Conservation (phyloP, 1,140 invertebrate species). For the Calephelis virginiensis region DNA sequence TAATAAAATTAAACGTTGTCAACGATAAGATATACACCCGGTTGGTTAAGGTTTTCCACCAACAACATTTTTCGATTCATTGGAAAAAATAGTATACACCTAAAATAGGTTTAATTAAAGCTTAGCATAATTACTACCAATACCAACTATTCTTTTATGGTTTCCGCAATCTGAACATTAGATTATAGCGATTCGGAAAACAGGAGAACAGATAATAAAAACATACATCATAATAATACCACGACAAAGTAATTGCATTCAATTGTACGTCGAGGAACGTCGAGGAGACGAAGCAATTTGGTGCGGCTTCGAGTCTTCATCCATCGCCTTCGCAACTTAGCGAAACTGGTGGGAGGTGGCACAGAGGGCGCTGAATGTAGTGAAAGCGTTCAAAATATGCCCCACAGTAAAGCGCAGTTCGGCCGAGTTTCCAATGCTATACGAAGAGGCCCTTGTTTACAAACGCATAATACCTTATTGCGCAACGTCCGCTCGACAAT, state of each 20-base stretch:
- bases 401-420: constrained; percentile 50
- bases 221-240: constrained; percentile 18
- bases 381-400: constrained; percentile 71
- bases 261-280: constrained; percentile 23
- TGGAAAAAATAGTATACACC: no score
- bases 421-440: constrained; percentile 39
- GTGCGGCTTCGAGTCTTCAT: constrained; percentile 31
- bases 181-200: background rate
- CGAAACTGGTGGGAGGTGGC: constrained; percentile 27
- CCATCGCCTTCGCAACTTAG: constrained; percentile 37
- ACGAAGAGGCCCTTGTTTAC: constrained; percentile 44
- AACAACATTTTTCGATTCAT: no score
- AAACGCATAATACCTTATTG: constrained; percentile 41
- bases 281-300: constrained; percentile 29
- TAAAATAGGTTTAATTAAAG: no score
- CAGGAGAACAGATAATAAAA: constrained; percentile 6
- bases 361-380: constrained; percentile 36
- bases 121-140: no score
- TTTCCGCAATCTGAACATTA: background rate
- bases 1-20: no score
- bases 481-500: constrained; percentile 40
- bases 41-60: no score
- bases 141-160: no score
- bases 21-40: no score
- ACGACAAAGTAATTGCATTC: constrained; percentile 25